These are phyloP conservation scores for Panulirus ornatus DNA, from an alignment of 1,140 invertebrate species.

Conservation along the genomic window DNA sequence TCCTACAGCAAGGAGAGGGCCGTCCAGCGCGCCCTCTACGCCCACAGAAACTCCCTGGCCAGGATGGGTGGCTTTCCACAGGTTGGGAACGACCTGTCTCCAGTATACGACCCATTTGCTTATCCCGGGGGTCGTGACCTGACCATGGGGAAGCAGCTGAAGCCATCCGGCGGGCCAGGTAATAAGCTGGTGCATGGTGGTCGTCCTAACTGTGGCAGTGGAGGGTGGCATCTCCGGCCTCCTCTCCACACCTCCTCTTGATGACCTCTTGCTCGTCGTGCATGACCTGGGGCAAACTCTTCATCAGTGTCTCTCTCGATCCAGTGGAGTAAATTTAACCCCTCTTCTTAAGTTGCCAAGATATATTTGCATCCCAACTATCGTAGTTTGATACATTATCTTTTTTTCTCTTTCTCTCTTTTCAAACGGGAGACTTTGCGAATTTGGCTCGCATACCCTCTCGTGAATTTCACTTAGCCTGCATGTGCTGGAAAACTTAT, in stretches of 20 bases:
- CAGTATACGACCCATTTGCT: background rate
- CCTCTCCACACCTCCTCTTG: too few relatives aligned
- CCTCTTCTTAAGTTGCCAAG: background rate
- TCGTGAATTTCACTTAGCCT: too few relatives aligned
- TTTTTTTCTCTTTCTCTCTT: too few relatives aligned
- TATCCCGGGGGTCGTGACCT: conserved; percentile 4
- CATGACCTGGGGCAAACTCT: too few relatives aligned
- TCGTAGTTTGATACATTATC: too few relatives aligned
- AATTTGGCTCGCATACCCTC: too few relatives aligned
- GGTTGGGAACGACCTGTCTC: background rate
- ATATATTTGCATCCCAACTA: too few relatives aligned
- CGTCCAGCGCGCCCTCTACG: background rate
- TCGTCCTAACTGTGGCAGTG: too few relatives aligned
- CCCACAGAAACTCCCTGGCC: background rate
- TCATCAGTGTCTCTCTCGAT: too few relatives aligned
- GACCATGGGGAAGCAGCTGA: conserved; percentile 11
- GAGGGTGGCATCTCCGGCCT: too few relatives aligned
- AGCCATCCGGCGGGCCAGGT: background rate
- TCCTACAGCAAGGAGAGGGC: background rate
- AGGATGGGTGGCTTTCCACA: background rate
- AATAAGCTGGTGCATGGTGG: background rate
- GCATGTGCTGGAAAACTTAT: background rate
- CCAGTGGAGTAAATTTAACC: too few relatives aligned
- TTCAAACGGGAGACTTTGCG: too few relatives aligned
- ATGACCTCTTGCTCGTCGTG: background rate